Percentiles rank a stretch among this genome's conserved stretches.
Conservation (phyloP, 2,113 vertebrate species). For the Glareola pratincola region DNA sequence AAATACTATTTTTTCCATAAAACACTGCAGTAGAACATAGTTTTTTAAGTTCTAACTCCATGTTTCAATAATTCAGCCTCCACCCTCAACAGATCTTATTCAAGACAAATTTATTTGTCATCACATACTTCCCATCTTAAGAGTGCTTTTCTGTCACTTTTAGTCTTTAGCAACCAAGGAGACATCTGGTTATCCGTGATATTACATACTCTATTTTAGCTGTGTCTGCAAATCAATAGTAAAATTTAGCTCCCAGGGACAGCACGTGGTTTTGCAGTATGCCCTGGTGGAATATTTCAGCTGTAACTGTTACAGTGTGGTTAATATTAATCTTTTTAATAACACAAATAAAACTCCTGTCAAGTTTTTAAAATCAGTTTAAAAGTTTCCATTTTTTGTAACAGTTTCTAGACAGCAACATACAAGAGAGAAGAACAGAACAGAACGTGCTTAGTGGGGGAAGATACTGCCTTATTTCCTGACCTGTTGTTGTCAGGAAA, state of each 20-base stretch:
- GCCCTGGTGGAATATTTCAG: background rate
- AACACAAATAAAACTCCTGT: background rate
- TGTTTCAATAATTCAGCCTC: background rate
- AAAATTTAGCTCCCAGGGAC: background rate
- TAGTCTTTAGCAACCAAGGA: background rate
- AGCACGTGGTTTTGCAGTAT: background rate
- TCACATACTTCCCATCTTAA: background rate
- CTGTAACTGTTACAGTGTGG: background rate
- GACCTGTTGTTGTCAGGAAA: slow-evolving; percentile 6
- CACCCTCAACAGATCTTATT: background rate
- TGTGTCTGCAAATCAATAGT: background rate
- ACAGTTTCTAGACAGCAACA: background rate
- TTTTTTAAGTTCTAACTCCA: background rate
- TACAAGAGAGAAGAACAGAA: background rate
- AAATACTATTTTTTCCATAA: background rate
- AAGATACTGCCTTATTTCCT: slow-evolving; percentile 52
- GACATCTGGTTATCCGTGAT: background rate
- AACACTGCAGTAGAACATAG: background rate
- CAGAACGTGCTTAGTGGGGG: background rate
- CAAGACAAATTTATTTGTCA: background rate
- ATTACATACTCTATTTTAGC: background rate
- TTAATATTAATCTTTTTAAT: background rate
- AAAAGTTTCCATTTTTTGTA: background rate
- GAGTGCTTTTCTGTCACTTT: background rate
- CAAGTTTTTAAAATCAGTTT: background rate